Conservation (phyloP, 2,888 invertebrate genomes). For the Dolichopus griseipennis region DNA sequence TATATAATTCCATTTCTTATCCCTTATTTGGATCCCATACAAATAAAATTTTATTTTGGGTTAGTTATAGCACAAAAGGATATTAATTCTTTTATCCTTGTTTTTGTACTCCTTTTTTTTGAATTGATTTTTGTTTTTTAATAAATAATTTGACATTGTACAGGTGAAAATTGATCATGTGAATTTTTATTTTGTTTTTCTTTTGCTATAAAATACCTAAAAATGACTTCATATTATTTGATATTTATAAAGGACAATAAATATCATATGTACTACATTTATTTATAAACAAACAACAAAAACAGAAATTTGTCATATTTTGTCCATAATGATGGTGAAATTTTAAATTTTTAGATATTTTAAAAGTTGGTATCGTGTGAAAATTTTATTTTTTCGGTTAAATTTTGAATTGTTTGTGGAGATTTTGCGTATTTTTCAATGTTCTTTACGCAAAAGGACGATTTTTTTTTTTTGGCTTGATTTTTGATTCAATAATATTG, state of each 20-base stretch:
- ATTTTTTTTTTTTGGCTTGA: not conserved
- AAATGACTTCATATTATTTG: not conserved
- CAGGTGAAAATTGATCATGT: not conserved
- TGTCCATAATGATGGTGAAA: not conserved
- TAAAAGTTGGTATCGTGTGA: not conserved
- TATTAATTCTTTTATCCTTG: not conserved
- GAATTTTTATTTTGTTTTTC: not conserved
- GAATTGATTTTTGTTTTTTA: not conserved
- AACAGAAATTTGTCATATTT: not conserved
- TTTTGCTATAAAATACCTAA: not conserved
- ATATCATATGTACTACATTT: not conserved
- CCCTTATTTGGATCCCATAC: not conserved
- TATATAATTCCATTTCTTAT: not conserved
- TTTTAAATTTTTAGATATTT: not conserved
- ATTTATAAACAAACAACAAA: not conserved
- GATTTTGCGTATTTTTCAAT: not conserved
- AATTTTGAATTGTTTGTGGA: not conserved
- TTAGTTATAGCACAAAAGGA: not conserved
- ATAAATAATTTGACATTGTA: not conserved
- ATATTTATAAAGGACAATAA: constrained; percentile 4
- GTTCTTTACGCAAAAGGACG: too few species aligned
- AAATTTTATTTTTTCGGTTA: not conserved
- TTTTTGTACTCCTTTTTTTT: not conserved
- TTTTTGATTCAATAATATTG: too few species aligned
- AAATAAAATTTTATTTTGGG: not conserved